Conservation (phyloP, 2,888 invertebrate genomes). For the Lordiphosa fenestrarum region DNA sequence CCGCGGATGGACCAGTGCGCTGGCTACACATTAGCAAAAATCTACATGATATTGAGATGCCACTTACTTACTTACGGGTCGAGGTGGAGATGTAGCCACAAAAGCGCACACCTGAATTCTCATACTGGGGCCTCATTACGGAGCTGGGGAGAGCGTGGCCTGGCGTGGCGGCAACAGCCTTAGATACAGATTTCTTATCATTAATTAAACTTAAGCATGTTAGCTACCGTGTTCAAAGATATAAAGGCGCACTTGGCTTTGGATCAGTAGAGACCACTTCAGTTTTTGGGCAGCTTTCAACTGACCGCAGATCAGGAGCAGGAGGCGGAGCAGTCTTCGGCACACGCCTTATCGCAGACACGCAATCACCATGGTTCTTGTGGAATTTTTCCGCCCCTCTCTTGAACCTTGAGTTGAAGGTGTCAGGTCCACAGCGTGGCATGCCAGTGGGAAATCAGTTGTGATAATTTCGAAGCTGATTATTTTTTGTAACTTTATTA, state of each 20-base stretch:
- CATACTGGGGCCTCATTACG: constrained; percentile 47
- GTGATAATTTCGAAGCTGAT: no score
- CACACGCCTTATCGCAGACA: constrained; percentile 76
- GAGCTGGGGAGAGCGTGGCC: neutral
- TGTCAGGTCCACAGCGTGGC: constrained; percentile 3
- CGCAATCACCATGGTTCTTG: constrained; percentile 71
- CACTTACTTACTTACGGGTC: constrained; percentile 18
- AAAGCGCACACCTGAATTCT: constrained; percentile 55
- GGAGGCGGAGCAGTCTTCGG: constrained; percentile 41
- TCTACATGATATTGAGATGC: constrained; percentile 77
- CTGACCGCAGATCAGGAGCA: constrained; percentile 30
- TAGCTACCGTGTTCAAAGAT: constrained; percentile 78
- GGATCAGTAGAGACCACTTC: constrained; percentile 26
- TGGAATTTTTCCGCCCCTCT: constrained; percentile 15
- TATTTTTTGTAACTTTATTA: no score
- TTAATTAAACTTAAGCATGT: constrained; percentile 80
- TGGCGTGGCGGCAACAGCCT: constrained; percentile 62
- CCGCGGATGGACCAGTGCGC: constrained; percentile 10
- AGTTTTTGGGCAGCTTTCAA: constrained; percentile 49
- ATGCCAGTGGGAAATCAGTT: constrained; percentile 1
- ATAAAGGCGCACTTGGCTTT: constrained; percentile 34
- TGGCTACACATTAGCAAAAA: constrained; percentile 71
- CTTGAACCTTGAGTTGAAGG: neutral
- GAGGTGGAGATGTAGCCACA: constrained; percentile 23
- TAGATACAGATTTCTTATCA: constrained; percentile 80